Base-by-base conservation (phyloP, 2,888 invertebrate species). In the Nowickia ferox region DNA sequence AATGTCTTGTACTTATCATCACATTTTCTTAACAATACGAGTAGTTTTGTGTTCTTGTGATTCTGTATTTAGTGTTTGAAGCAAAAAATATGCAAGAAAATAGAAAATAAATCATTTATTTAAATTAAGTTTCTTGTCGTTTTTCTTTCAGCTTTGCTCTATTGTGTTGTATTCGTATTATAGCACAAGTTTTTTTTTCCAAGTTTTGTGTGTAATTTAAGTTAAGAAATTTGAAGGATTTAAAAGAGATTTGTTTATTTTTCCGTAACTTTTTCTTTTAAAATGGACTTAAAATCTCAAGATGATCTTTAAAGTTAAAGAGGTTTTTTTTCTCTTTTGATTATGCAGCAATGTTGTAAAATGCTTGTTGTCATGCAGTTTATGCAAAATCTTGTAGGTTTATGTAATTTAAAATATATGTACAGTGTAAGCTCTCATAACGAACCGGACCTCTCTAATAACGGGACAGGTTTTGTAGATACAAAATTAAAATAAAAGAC, bases 61-160 rank as follows among this genome's bases (percentile, higher is more conserved):
- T 77, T 19, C 48, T 44, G 46, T 40, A 9, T 69, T 63, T 59
- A 40, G n/a, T 72, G 55, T 30, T 69, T 15, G 15, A 51, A 51
- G 30, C 30, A 30, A 1, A 30, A 30, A 30, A 30, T 6, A 30
- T n/a, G 30, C 17, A 53, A 17, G n/a, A 68, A 55, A 30, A 51
- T 46, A 40, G 19, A 42, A 48, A 48, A 51, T 55, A 30, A 30
- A 30, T n/a, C 44, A 51, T 74, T 81, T 75, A 81, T 75, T 75
- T 75, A 81, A 81, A 81, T 81, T 81, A 81, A 75, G 68, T 75
- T 81, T 74, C 38, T 75, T 46, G 22, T 53, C 53, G 42, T 22
- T 38, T 38, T 61, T 46, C 10, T 48, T 22, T n/a, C 11, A 0
- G 15, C 9, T 22, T 51, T 46, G 40, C 40, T 38, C 9, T 66